Conservation (phyloP, 2,797 vertebrate genomes). For the Tiaroga cobitis region DNA sequence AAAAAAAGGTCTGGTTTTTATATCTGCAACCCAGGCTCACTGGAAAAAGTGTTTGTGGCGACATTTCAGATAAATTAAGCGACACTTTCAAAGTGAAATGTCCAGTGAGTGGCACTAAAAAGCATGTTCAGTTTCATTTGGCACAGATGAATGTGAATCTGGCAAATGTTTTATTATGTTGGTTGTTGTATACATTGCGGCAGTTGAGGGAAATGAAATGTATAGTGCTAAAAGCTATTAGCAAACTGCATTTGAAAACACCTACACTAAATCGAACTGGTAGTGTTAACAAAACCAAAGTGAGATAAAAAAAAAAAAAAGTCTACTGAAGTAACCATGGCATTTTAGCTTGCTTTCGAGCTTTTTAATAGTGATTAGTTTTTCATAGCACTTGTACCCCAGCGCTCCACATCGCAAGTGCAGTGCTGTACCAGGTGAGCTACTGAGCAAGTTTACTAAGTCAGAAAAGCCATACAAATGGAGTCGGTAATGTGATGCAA, state of each 20-base stretch:
- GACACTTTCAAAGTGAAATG: background rate
- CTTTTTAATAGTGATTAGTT: background rate
- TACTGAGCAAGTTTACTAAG: slow-evolving; percentile 2
- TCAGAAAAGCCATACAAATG: background rate
- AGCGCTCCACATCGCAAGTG: background rate
- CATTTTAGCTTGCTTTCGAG: background rate
- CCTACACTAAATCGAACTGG: background rate
- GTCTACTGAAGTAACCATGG: background rate
- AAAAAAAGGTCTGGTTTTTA: background rate
- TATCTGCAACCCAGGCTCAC: background rate
- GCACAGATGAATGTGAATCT: background rate
- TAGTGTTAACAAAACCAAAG: background rate
- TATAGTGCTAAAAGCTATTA: background rate
- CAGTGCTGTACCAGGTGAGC: background rate
- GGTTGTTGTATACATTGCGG: background rate
- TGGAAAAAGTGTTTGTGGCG: background rate
- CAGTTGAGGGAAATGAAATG: background rate
- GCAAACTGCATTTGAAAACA: background rate
- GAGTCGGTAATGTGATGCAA: background rate
- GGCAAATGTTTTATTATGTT: background rate
- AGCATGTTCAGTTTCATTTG: background rate
- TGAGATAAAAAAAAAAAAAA: background rate
- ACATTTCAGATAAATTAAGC: background rate
- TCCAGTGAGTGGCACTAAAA: background rate
- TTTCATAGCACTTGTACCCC: background rate